phyloP scores from a whole-genome alignment of 2,888 invertebrate species.

The Macaria liturata region DNA sequence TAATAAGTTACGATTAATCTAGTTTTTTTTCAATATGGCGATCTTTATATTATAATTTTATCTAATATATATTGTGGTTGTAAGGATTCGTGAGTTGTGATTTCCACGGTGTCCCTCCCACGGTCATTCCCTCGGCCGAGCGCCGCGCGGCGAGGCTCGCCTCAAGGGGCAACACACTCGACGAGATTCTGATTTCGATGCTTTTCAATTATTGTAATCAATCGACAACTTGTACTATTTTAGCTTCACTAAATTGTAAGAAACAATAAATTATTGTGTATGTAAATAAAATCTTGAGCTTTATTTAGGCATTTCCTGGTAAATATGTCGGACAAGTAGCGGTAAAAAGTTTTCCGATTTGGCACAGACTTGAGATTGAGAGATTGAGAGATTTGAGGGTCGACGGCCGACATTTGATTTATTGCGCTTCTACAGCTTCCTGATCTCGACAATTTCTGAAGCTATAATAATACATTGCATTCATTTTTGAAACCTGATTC shows the following conservation, averaged over 20 bases:
- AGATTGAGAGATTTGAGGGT: too few species aligned
- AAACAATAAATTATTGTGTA: conserved; percentile 84
- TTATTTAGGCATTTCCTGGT: conserved; percentile 74
- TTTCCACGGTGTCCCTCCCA: conserved; percentile 74
- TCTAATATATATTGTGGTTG: conserved; percentile 89
- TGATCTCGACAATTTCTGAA: conserved; percentile 22
- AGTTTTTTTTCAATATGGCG: conserved; percentile 84
- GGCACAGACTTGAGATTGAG: too few species aligned
- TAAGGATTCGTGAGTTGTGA: conserved; percentile 85
- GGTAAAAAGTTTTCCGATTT: conserved; percentile 42
- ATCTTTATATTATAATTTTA: conserved; percentile 85
- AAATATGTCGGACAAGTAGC: conserved; percentile 41
- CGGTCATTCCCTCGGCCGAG: conserved; percentile 14
- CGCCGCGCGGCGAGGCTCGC: conserved; percentile 30
- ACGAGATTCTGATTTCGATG: conserved; percentile 71
- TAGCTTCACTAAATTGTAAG: conserved; percentile 84
- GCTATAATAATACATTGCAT: conserved; percentile 20
- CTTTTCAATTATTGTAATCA: conserved; percentile 78
- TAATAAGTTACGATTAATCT: conserved; percentile 81
- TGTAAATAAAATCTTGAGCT: conserved; percentile 79
- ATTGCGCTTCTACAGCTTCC: conserved; percentile 27
- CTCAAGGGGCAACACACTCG: conserved; percentile 56
- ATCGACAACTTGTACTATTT: conserved; percentile 77
- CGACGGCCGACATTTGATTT: conserved; percentile 44
- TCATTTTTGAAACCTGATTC: conserved; percentile 5